phyloP scores from a whole-genome alignment of 2,797 vertebrate genomes.

The Salarias fasciatus region DNA sequence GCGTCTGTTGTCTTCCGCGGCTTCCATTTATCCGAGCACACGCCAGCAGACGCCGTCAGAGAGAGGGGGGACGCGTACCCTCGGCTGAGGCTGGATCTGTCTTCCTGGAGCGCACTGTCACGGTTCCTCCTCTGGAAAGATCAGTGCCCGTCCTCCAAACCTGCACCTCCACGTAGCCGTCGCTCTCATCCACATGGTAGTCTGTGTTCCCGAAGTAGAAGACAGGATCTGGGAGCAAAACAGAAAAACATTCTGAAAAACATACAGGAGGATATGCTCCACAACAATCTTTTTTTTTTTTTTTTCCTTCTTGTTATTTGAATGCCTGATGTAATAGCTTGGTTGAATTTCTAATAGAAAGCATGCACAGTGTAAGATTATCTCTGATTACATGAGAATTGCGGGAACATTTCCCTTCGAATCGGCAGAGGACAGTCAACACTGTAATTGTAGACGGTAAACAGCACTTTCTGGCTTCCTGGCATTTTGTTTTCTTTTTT shows the following conservation, averaged over 20 bases:
- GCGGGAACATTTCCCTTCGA: conserved; percentile 40
- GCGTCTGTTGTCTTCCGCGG: conserved; percentile 53
- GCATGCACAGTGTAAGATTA: conserved; percentile 33
- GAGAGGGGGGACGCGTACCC: conserved; percentile 79
- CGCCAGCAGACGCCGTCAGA: conserved; percentile 37
- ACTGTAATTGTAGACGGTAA: conserved; percentile 56
- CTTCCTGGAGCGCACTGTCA: conserved; percentile 92
- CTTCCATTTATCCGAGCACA: conserved; percentile 49
- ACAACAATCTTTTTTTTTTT: conserved; percentile 40
- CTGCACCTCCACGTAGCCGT: conserved; percentile 86
- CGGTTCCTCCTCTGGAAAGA: conserved; percentile 87
- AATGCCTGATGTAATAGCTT: conserved; percentile 54
- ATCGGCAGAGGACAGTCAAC: conserved; percentile 47
- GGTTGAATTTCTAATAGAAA: conserved; percentile 61
- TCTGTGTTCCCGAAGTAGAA: conserved; percentile 90
- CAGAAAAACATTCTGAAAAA: conserved; percentile 1
- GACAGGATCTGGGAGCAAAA: conserved; percentile 74
- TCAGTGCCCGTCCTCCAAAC: conserved; percentile 94
- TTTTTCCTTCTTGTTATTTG: conserved; percentile 50
- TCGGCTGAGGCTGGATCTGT: conserved; percentile 89
- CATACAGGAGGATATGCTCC: conserved; percentile 24
- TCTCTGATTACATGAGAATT: conserved; percentile 66
- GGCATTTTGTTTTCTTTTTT: conserved; percentile 12
- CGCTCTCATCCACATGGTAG: conserved; percentile 91
- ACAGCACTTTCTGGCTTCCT: conserved; percentile 60